Percentiles rank a stretch among this genome's conserved stretches.
Evolutionary conservation across 2,113 vertebrate species (phyloP).

Genomic region (Amphiprion ocellaris): DNA sequence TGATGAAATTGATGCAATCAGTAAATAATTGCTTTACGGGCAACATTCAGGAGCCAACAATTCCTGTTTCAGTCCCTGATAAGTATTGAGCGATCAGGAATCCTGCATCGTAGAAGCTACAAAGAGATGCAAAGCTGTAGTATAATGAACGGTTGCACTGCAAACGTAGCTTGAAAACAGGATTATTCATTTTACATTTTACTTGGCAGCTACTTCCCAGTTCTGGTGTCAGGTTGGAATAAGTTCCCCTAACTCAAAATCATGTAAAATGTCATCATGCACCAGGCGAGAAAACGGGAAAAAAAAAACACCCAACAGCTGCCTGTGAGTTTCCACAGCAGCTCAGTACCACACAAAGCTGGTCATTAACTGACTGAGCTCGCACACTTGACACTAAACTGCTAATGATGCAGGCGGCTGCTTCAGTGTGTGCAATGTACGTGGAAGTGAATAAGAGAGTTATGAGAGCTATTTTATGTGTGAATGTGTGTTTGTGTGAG

Average conservation of each 20-base stretch:
- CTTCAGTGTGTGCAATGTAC: conserved; percentile 44
- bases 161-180: conserved; percentile 2
- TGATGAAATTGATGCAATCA: not conserved
- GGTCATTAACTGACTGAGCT: conserved; percentile 52
- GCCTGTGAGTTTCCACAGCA: conserved; percentile 38
- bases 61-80: not conserved
- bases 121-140: conserved; percentile 1
- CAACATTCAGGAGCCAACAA: not conserved
- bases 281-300: conserved; percentile 10
- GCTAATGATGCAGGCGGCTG: conserved; percentile 63
- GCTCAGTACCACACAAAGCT: conserved; percentile 38
- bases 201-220: not conserved
- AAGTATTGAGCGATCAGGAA: not conserved
- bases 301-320: conserved; percentile 20
- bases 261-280: conserved; percentile 20
- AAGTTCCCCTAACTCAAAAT: conserved; percentile 2
- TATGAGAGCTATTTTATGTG: conserved; percentile 55
- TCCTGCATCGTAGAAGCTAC: not conserved
- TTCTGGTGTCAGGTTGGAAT: conserved; percentile 1
- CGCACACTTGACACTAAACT: conserved; percentile 47
- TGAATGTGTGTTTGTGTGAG: conserved; percentile 55
- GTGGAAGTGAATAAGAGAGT: conserved; percentile 60
- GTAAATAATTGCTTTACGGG: not conserved
- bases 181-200: not conserved
- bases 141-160: not conserved